Evolutionary conservation across 2,797 vertebrate species (phyloP), one percentile per base, ranked within the genome.

Genomic region (Phrynocephalus forsythii): DNA sequence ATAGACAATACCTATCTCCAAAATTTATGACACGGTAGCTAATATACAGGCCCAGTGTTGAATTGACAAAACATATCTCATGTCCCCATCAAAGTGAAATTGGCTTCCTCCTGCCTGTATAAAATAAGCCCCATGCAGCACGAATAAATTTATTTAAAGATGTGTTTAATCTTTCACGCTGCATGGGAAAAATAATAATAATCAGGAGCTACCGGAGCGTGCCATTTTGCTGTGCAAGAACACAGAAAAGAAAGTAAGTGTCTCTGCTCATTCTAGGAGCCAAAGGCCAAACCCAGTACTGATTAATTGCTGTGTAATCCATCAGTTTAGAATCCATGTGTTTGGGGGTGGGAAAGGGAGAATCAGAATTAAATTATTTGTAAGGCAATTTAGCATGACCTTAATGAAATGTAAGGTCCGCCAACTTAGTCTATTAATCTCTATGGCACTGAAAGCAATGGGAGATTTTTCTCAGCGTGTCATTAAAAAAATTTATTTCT

Each of bases 261-360:
- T 85, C 80, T 93, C 48, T 91, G 88, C 87, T 90, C 38, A 90
- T 91, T 91, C 84, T 87, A 91, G 90, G 85, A 94, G 90, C 79
- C 87, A 92, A 88, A 94, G 87, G 90, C 86, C 91, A 91, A 38
- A 89, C 24, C 26, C 88, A 38, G 56, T 76, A 77, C 81, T 94
- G 90, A 94, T 94, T 93, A 94, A 94, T 89, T 84, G 75, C 82
- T 88, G 82, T 87, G 86, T 92, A 93, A 94, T 92, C 86, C 88
- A 72, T 88, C 88, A 91, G 78, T n/a, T 92, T 85, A 88, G 88
- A 94, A 87, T 72, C 52, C 83, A 85, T 82, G 87, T 89, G 81
- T 44, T 92, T 82, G 77, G 67, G 68, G 38, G 28, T 38, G 50
- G 66, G 18, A 18, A 48, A 28, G 33, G 67, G 67, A 0, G 1